Base-by-base conservation (phyloP, 2,113 vertebrate genomes). In the Ginglymostoma cirratum region DNA sequence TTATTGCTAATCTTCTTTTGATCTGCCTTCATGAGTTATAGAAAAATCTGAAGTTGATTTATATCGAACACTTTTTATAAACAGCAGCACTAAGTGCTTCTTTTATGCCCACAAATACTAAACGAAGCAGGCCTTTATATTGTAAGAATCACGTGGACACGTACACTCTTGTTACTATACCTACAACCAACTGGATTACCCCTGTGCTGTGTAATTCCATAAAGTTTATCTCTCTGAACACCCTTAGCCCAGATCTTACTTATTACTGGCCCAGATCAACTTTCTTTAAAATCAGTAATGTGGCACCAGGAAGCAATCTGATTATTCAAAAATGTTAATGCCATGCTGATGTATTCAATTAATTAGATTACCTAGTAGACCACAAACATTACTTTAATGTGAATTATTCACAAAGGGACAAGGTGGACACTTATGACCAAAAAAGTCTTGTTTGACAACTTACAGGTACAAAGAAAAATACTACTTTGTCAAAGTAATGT, bases 161-260 rank as follows among this genome's bases (percentile, higher is more conserved):
- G 65, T 10, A 66, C 52, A 67, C 89, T 93, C 61, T 38, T 67
- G 34, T 93, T 21, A 67, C 17, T 66, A 7, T 66, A 61, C 89
- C 89, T 66, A 93, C n/a, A 66, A 34, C 34, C 34, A 93, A 34
- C 89, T 93, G 89, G 61, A n/a, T 66, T n/a, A 61, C 34, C 89
- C 21, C 66, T 93, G 61, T 21, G 66, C 66, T 38, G 65, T 93
- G 19, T 38, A 66, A 66, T 38, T 66, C 89, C n/a, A 34, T 38
- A 93, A 93, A 34, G 89, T 93, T 93, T 93, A 2, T 65, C 14
- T 67, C 89, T 67, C 89, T 93, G 61, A 93, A 93, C 38, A 5
- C 61, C 61, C 61, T 61, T 17, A 66, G 5, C 61, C 34, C 66
- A 38, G 61, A 8, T 67, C 38, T 93, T 66, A 61, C 66, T 66